Evolutionary conservation across 2,888 invertebrate species (phyloP).

Genomic region (Cantharis rufa): DNA sequence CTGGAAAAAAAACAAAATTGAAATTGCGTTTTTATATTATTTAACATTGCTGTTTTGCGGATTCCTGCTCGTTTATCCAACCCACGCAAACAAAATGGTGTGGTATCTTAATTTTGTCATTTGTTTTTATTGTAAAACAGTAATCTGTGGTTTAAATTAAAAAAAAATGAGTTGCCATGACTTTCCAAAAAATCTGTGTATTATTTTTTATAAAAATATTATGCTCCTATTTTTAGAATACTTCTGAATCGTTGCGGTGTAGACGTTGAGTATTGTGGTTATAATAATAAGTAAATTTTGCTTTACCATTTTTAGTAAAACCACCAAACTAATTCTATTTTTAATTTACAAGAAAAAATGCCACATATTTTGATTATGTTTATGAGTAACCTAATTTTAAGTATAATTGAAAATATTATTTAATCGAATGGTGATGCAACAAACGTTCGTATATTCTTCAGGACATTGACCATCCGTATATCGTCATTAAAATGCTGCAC

Average conservation of each 20-base stretch:
- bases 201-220: no score
- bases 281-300: background rate
- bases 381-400: background rate
- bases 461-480: constrained; percentile 4
- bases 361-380: background rate
- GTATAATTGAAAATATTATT: constrained; percentile 5
- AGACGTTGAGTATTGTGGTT: background rate
- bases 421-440: background rate
- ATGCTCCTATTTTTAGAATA: no score
- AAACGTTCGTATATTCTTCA: background rate
- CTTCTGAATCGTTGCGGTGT: no score
- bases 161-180: no score
- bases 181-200: no score
- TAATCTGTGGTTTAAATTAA: no score
- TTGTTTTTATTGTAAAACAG: no score
- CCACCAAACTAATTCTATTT: background rate
- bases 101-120: no score
- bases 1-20: constrained; percentile 58
- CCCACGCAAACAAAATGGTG: no score
- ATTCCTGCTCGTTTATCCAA: no score
- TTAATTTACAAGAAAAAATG: background rate
- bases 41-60: no score
- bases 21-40: no score
- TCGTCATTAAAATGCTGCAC: background rate
- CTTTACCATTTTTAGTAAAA: background rate